Conservation (phyloP, 2,888 invertebrate species). For the Plutella xylostella region DNA sequence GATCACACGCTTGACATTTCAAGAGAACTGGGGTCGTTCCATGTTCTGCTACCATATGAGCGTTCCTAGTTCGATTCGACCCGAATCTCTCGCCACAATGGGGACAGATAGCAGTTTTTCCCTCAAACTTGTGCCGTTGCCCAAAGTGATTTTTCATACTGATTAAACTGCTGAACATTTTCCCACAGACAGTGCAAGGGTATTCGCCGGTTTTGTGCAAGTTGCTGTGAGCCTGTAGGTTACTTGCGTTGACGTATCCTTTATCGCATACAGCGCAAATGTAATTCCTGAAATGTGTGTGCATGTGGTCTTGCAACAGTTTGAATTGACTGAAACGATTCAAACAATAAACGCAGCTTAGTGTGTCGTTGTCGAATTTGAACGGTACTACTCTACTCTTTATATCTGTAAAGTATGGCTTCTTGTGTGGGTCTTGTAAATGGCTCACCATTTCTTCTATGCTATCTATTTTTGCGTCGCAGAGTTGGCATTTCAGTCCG, state of each 20-base stretch:
- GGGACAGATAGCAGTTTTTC: constrained; percentile 47
- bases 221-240: constrained; percentile 14
- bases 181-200: constrained; percentile 19
- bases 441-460: not conserved
- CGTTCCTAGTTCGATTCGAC: constrained; percentile 48
- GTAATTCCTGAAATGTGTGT: constrained; percentile 23
- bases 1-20: constrained; percentile 55
- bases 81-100: constrained; percentile 49
- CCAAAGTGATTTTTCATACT: too few species aligned
- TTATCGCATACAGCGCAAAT: constrained; percentile 16
- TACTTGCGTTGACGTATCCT: constrained; percentile 3
- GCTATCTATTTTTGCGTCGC: constrained; percentile 51
- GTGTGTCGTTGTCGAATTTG: constrained; percentile 27
- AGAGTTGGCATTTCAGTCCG: constrained; percentile 42
- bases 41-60: constrained; percentile 51
- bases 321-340: constrained; percentile 30
- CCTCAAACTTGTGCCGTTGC: constrained; percentile 26
- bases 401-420: constrained; percentile 45
- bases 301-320: constrained; percentile 34
- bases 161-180: constrained; percentile 34
- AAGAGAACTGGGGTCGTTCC: constrained; percentile 42
- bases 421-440: constrained; percentile 32
- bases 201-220: constrained; percentile 20
- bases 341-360: constrained; percentile 30
- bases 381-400: constrained; percentile 60